Evolutionary conservation across 2,113 vertebrate species (phyloP), one percentile per base, ranked within the genome.

Genomic region (Nannobrachium achirus): DNA sequence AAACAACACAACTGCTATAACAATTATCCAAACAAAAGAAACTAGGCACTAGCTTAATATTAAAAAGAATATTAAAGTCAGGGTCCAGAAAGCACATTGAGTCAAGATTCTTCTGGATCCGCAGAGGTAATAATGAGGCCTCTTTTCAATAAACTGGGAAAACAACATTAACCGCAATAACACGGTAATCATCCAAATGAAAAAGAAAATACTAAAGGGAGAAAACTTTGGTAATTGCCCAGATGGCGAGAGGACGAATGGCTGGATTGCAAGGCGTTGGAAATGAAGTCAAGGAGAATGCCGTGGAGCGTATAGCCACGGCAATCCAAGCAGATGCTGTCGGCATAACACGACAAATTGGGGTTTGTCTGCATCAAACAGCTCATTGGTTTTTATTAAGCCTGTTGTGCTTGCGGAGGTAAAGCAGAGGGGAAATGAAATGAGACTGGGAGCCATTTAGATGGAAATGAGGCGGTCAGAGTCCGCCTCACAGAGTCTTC

Each of bases 381-480:
- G 84, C 83, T 89, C 88, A 90, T 91, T 92, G 86, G 71, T 50
- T 90, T 92, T 91, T 91, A 89, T 90, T 83, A 84, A 82, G 89
- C 84, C 88, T 78, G 73, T 87, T 71, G 71, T 86, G 84, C 91
- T n/a, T 88, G 78, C 79, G 56, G 46, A 76, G 84, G 74, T 76
- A 86, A n/a, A 86, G 62, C 69, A 64, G 76, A 83, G 65, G 86
- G 80, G 61, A 72, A 89, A 91, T 87, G 61, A 72, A 89, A 91
- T 87, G 76, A 68, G 75, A 71, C 83, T 82, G 82, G 76, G 82
- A 84, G 86, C 77, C 70, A 75, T 91, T 87, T 83, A 82, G 70
- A 88, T 91, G 90, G 84, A 91, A 93, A 91, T 87, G 66, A 90
- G 86, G 83, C 79, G 91, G 89, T 91, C 92, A 93, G 84, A 91